phyloP scores from a whole-genome alignment of 1,140 invertebrate genomes.

The Drosophila repleta region DNA sequence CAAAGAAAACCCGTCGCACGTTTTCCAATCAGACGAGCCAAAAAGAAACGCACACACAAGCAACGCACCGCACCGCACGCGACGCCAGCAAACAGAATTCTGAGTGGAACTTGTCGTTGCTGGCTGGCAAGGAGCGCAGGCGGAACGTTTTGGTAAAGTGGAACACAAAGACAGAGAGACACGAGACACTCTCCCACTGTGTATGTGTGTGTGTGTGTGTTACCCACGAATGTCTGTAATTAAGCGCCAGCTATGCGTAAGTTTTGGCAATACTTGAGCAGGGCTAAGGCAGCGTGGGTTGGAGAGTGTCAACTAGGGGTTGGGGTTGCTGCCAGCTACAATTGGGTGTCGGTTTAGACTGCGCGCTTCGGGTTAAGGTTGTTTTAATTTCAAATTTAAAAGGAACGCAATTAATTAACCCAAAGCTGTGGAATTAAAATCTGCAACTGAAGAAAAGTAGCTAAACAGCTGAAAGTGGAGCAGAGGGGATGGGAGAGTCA shows the following conservation, averaged over 20 bases:
- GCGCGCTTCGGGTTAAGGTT: conserved; percentile 29
- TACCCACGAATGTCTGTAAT: conserved; percentile 57
- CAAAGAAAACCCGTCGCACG: conserved; percentile 18
- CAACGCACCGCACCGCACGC: conserved; percentile 68
- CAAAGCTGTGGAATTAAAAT: conserved; percentile 61
- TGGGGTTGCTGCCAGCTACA: background rate
- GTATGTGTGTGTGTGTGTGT: background rate
- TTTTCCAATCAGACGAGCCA: conserved; percentile 53
- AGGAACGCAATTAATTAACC: conserved; percentile 76
- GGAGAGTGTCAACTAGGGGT: background rate
- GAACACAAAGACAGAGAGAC: conserved; percentile 22
- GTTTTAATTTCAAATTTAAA: conserved; percentile 75
- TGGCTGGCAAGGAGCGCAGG: conserved; percentile 48
- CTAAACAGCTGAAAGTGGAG: background rate
- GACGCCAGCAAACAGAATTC: conserved; percentile 70
- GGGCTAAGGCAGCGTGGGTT: background rate
- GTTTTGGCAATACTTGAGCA: conserved; percentile 23
- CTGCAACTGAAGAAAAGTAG: conserved; percentile 12
- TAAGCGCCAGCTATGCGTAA: conserved; percentile 54
- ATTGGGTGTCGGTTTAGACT: conserved; percentile 5
- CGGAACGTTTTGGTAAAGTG: conserved; percentile 50
- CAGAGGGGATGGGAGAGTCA: background rate
- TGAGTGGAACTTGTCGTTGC: conserved; percentile 57
- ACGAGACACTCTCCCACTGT: background rate
- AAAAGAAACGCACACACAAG: conserved; percentile 18